phyloP scores from a whole-genome alignment of 2,888 invertebrate species.

The Tetramorium bicarinatum region DNA sequence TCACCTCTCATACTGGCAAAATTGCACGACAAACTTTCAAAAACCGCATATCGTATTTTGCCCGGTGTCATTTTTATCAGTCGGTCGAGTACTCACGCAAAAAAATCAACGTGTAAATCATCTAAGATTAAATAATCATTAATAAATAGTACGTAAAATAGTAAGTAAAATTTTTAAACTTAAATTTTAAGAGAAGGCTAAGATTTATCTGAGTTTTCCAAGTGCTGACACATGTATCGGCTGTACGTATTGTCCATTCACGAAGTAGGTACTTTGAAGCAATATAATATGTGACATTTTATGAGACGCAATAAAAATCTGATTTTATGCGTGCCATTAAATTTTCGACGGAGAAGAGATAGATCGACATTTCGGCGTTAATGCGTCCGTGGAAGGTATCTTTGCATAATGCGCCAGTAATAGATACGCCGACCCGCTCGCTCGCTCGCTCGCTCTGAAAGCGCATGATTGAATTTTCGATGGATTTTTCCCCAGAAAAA shows the following conservation, averaged over 20 bases:
- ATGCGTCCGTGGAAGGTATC: conserved; percentile 56
- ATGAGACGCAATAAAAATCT: conserved; percentile 46
- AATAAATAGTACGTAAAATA: neutral
- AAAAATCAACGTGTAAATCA: neutral
- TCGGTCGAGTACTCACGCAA: conserved; percentile 2
- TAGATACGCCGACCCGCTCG: conserved; percentile 38
- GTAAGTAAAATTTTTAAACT: neutral
- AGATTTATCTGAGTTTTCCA: neutral
- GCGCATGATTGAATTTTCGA: conserved; percentile 58
- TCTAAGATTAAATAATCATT: neutral
- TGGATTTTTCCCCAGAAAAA: conserved; percentile 57
- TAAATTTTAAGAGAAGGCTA: neutral
- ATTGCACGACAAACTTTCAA: conserved; percentile 72
- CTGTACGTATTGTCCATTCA: neutral
- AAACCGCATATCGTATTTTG: conserved; percentile 76
- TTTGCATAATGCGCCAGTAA: conserved; percentile 55
- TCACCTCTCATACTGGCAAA: conserved; percentile 59
- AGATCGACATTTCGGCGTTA: conserved; percentile 56
- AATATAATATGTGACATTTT: conserved; percentile 24
- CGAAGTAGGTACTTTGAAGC: neutral
- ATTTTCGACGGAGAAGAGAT: conserved; percentile 50
- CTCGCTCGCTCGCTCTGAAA: conserved; percentile 42
- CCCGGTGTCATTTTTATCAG: conserved; percentile 61
- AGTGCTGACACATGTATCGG: neutral
- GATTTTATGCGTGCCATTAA: conserved; percentile 50